Percentiles rank a stretch among this genome's conserved stretches.
Evolutionary conservation across 2,113 vertebrate species (phyloP).

Genomic region (Datnioides undecimradiatus): DNA sequence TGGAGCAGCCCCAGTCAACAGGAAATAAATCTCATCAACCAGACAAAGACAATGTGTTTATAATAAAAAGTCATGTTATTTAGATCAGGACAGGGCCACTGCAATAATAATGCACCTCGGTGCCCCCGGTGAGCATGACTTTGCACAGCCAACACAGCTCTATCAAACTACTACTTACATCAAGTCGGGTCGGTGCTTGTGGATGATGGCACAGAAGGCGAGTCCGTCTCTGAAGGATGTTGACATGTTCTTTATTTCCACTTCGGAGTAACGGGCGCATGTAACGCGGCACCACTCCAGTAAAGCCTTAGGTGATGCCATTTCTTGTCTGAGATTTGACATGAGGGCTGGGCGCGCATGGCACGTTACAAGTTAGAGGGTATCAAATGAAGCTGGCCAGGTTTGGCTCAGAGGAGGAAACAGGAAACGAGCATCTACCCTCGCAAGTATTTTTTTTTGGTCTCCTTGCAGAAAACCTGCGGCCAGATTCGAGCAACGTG

Average conservation of each 20-base stretch:
- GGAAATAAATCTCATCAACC: not conserved
- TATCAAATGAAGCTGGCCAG: not conserved
- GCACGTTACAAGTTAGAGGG: not conserved
- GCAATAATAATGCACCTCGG: not conserved
- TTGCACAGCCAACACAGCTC: not conserved
- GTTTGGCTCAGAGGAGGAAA: conserved; percentile 10
- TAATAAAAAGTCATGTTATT: not conserved
- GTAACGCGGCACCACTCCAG: conserved; percentile 88
- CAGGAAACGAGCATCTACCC: conserved; percentile 51
- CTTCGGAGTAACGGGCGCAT: conserved; percentile 84
- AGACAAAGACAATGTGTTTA: not conserved
- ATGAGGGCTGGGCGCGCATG: conserved; percentile 1
- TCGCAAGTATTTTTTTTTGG: not conserved
- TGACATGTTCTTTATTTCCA: conserved; percentile 89
- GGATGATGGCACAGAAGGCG: conserved; percentile 92
- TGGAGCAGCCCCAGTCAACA: not conserved
- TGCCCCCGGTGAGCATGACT: not conserved
- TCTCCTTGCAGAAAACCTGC: not conserved
- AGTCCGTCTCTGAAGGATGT: conserved; percentile 90
- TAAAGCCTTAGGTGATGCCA: conserved; percentile 85
- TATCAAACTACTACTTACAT: conserved; percentile 85
- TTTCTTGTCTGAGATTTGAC: conserved; percentile 34
- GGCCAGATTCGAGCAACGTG: not conserved
- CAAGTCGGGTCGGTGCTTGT: conserved; percentile 89
- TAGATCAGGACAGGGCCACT: not conserved